Evolutionary conservation across 2,888 invertebrate species (phyloP), one percentile per base, ranked within the genome.

Genomic region (Agrilus mali): DNA sequence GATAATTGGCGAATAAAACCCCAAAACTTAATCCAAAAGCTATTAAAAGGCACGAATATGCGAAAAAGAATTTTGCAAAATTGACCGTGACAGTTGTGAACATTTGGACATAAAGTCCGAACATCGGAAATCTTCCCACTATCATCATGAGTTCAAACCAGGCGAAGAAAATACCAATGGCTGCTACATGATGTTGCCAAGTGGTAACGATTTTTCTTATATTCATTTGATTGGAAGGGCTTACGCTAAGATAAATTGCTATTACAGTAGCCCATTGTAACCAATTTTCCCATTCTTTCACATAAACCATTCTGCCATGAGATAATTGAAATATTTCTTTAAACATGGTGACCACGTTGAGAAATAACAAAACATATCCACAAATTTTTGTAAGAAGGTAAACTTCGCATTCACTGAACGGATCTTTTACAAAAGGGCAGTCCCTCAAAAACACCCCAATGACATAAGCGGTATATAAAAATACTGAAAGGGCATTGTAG

Each of bases 71-170:
- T 56, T 86, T 86, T 13, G 79, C 78, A 60, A 89, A 88, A 59
- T 89, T 88, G 1, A 85, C 73, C 1, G 87, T 80, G 43, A 88
- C 86, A 55, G 82, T 84, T 2, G 86, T 85, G 61, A 88, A 87
- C 86, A 89, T 88, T 67, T 88, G 87, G 16, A 89, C 82, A 59
- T 88, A 88, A 3, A 88, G 69, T 1, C 88, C 88, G 54, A 88
- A 88, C 52, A 83, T 82, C 32, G 88, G 89, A 64, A 89, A 88
- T 43, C 88, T 70, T 16, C 87, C 88, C 13, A 89, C 80, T 20
- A 88, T 77, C 77, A 87, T 82, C 85, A 89, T 86, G 13, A 87
- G 66, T 59, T 89, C 86, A 7, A 86, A 62, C 88, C 88, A 89
- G 33, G 84, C 80, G 41, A 87, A 67, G 47, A 88, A 78, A 55